Evolutionary conservation across 1,140 invertebrate species (phyloP), one percentile per base, ranked within the genome.

Genomic region (Mercenaria mercenaria): DNA sequence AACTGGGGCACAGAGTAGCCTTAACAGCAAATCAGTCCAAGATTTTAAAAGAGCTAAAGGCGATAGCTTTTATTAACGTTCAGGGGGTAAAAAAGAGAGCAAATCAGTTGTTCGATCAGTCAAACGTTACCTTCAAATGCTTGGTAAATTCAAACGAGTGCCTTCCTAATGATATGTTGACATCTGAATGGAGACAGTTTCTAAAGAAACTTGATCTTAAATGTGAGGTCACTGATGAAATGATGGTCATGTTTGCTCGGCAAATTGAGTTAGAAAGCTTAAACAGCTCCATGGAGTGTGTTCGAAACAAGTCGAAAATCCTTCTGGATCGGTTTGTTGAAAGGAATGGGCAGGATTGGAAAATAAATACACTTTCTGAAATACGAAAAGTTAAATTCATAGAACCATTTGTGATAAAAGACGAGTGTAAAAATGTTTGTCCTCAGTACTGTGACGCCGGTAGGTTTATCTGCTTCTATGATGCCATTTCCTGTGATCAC

Each of bases 341-440:
- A 29, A 15, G 8, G 3, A n/a, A 37, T 59, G 26, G 15, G 0
- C 0, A 18, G 1, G 20, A 47, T 29, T 74, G 82, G 82, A 56
- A 56, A 13, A 41, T 13, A 23, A 3, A 0, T 10, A 74, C 64
- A 11, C 0, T 74, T 11, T 0, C 67, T n/a, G 1, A 74, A 56
- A 18, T 85, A 29, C 47, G 41, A 59, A 52, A 29, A 1, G n/a
- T 85, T 8, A 69, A 39, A 23, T 85, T 85, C n/a, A 85, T 85
- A 26, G 23, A 37, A 23, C 64, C 64, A 0, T 50, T 50, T 41
- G 29, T 15, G 8, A 41, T 52, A 56, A 20, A 39, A 29, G 26
- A 3, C 15, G 34, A 34, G 29, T 34, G 29, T 50, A 64, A 37
- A 23, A 10, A 11, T 0, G 18, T 85, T 0, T 74, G n/a, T n/a